Conservation (phyloP, 2,797 vertebrate genomes). For the Distichodus sexfasciatus region DNA sequence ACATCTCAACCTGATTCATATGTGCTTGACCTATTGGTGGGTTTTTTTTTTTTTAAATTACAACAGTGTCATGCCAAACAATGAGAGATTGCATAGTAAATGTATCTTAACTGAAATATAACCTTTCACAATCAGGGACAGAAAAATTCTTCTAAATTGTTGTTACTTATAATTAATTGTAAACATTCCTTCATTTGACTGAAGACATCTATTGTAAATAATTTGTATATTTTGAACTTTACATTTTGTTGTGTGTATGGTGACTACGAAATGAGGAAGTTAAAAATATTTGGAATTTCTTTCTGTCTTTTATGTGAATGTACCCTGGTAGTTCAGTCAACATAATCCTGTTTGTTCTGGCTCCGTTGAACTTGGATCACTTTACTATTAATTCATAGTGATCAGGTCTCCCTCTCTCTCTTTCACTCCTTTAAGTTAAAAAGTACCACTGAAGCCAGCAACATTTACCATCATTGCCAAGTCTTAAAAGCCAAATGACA, state of each 20-base stretch:
- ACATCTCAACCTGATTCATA: conserved; percentile 26
- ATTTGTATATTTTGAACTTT: conserved; percentile 79
- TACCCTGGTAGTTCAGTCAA: conserved; percentile 52
- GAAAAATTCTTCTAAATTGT: conserved; percentile 71
- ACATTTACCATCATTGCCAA: background rate
- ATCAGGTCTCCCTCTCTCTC: background rate
- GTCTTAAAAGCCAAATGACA: background rate
- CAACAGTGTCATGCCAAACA: conserved; percentile 21
- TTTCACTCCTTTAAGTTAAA: background rate
- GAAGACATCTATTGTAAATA: conserved; percentile 87
- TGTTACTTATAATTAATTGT: conserved; percentile 67
- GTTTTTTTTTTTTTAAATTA: conserved; percentile 2
- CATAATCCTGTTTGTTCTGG: conserved; percentile 32
- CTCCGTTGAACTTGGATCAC: conserved; percentile 20
- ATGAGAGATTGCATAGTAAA: conserved; percentile 30
- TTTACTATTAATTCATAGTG: conserved; percentile 24
- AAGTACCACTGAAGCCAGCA: background rate
- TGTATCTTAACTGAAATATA: conserved; percentile 20
- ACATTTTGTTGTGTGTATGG: conserved; percentile 51
- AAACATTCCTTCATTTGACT: conserved; percentile 86
- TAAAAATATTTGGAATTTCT: background rate
- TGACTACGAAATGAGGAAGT: background rate
- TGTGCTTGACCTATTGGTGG: conserved; percentile 13
- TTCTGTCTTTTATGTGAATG: conserved; percentile 21
- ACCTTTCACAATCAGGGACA: conserved; percentile 78